Evolutionary conservation across 2,888 invertebrate genomes (phyloP).

Genomic region (Phania funesta): DNA sequence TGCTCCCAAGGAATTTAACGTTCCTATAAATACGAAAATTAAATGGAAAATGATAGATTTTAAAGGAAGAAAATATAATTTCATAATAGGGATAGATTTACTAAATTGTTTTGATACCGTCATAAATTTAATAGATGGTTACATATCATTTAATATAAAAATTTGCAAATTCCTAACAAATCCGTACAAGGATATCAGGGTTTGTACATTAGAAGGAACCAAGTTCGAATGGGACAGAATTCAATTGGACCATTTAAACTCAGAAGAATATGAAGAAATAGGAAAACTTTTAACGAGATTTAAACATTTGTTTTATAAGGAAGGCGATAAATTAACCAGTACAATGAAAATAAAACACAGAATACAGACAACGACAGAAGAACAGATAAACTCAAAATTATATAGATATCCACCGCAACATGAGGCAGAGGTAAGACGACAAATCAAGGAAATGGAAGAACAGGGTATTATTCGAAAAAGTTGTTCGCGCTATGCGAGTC

Average conservation of each 20-base stretch:
- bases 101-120: slow-evolving; percentile 20
- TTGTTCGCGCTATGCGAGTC: no score
- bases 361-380: slow-evolving; percentile 25
- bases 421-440: no score
- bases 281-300: slow-evolving; percentile 21
- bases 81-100: slow-evolving; percentile 37
- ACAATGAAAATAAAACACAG: slow-evolving; percentile 13
- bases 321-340: slow-evolving; percentile 3
- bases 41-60: slow-evolving; percentile 36
- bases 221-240: slow-evolving; percentile 9
- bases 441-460: slow-evolving; percentile 43
- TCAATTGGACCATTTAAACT: slow-evolving; percentile 32
- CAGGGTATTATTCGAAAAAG: slow-evolving; percentile 23
- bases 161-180: slow-evolving; percentile 20
- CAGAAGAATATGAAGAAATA: slow-evolving; percentile 24
- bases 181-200: slow-evolving; percentile 14
- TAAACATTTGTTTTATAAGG: slow-evolving; percentile 25
- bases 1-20: slow-evolving; percentile 28
- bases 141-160: not conserved
- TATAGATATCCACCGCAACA: slow-evolving; percentile 49
- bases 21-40: not conserved
- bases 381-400: slow-evolving; percentile 50
- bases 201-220: slow-evolving; percentile 7
- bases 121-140: slow-evolving; percentile 41
- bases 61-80: slow-evolving; percentile 26